Evolutionary conservation across 2,113 vertebrate genomes (phyloP).

Genomic region (Bombycilla garrulus): DNA sequence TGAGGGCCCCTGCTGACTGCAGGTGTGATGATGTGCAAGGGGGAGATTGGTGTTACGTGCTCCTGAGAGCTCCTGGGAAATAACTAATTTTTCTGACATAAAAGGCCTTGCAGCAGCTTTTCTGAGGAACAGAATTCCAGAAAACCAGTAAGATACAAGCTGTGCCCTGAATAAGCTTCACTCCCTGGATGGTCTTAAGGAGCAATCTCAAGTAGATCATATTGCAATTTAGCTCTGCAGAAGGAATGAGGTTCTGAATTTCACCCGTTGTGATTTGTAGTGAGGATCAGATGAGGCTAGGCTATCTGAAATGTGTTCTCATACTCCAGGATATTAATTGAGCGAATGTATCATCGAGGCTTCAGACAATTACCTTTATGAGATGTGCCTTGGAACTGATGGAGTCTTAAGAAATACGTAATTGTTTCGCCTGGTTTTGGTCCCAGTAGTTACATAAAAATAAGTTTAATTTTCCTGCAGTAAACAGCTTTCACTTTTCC

Average conservation of each 20-base stretch:
- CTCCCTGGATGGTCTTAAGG: background rate
- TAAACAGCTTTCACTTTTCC: conserved; percentile 6
- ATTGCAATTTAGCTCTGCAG: background rate
- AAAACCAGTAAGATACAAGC: background rate
- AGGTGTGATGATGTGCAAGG: background rate
- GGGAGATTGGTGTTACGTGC: background rate
- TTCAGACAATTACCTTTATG: conserved; percentile 28
- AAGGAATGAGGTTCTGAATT: background rate
- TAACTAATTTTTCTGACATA: background rate
- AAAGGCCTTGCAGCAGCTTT: background rate
- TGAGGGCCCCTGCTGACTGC: background rate
- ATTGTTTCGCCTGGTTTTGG: background rate
- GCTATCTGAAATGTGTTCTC: background rate
- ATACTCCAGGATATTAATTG: background rate
- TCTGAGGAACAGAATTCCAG: background rate
- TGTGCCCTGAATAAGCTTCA: background rate
- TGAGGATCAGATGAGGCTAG: background rate
- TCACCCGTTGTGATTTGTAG: background rate
- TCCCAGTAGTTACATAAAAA: conserved; percentile 48
- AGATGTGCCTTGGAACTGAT: background rate
- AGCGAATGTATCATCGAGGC: background rate
- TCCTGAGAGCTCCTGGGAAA: background rate
- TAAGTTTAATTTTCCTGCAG: conserved; percentile 34
- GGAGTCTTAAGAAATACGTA: background rate
- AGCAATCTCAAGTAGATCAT: background rate